Evolutionary conservation across 2,113 vertebrate genomes (phyloP).

Genomic region (Mastomys coucha): DNA sequence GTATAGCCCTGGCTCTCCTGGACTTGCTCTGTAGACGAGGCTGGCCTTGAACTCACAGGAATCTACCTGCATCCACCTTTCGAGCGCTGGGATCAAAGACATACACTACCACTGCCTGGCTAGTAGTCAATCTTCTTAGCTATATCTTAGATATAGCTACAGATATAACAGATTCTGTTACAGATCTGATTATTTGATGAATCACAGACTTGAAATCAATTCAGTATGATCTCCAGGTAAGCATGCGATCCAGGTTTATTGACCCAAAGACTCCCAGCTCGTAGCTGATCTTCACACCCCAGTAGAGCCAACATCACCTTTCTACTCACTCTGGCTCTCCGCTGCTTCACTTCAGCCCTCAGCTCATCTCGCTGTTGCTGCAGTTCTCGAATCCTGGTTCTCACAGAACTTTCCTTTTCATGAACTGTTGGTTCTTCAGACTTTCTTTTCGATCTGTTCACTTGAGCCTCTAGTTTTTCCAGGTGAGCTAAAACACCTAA

Average conservation of each 20-base stretch:
- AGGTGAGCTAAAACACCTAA: constrained; percentile 84
- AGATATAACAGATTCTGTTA: too few relatives aligned
- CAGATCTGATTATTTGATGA: not conserved
- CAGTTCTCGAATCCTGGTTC: constrained; percentile 68
- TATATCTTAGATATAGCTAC: too few relatives aligned
- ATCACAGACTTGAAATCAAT: not conserved
- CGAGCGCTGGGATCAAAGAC: too few relatives aligned
- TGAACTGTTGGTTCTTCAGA: not conserved
- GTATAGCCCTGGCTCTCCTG: too few relatives aligned
- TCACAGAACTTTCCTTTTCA: constrained; percentile 45
- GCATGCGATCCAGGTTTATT: not conserved
- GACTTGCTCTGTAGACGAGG: too few relatives aligned
- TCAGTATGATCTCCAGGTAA: not conserved
- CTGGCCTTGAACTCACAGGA: too few relatives aligned
- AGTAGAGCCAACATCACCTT: not conserved
- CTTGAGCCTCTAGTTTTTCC: constrained; percentile 79
- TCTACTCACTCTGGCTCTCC: constrained; percentile 73
- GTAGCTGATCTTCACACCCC: rapidly evolving
- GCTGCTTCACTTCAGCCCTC: constrained; percentile 62
- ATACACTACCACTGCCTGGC: not conserved
- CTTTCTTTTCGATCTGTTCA: not conserved
- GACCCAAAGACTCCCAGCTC: not conserved
- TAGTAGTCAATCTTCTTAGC: not conserved
- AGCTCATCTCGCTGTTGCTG: constrained; percentile 77
- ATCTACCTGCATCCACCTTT: not conserved